Evolutionary conservation across 2,113 vertebrate species (phyloP).

Genomic region (Atlantisia rogersi): DNA sequence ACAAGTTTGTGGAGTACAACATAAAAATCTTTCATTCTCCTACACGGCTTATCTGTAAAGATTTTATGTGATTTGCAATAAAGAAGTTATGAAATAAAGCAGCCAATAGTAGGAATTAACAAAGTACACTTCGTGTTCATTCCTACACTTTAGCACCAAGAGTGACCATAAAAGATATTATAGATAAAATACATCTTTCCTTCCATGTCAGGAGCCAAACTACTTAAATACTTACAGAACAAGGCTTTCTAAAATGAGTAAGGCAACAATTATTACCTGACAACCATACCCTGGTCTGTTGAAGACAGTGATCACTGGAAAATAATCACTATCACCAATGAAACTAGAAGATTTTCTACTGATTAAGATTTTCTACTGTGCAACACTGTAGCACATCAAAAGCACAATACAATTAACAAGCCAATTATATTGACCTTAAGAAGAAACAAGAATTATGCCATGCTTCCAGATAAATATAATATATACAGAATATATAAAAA

Average conservation of each 20-base stretch:
- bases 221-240: conserved; percentile 14
- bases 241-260: background rate
- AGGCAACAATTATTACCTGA: background rate
- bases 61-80: conserved; percentile 47
- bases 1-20: background rate
- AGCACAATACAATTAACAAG: background rate
- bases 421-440: background rate
- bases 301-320: background rate
- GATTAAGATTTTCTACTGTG: background rate
- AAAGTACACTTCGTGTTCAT: background rate
- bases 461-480: background rate
- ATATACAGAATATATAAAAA: background rate
- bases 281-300: background rate
- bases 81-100: conserved; percentile 36
- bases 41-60: conserved; percentile 1
- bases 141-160: background rate
- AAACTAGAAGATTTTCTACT: background rate
- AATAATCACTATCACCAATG: background rate
- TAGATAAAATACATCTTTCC: background rate
- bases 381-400: background rate
- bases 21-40: conserved; percentile 19
- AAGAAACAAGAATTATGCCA: background rate
- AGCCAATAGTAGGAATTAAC: background rate
- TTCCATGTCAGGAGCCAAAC: background rate
- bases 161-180: background rate